Conservation (phyloP, 2,113 vertebrate genomes). For the Asarcornis scutulata region DNA sequence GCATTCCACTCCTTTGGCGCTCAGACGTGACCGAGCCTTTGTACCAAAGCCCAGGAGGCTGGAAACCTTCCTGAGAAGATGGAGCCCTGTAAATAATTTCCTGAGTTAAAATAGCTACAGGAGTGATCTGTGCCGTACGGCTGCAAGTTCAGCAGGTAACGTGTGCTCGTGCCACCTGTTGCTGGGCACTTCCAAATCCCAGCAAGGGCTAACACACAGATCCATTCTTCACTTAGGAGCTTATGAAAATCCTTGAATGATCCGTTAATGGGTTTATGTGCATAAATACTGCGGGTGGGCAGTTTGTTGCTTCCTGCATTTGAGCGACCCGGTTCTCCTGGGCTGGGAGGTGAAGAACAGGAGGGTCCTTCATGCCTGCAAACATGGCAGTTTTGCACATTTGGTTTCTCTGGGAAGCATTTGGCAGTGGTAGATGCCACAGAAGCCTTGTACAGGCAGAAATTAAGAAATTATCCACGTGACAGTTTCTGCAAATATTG, state of each 20-base stretch:
- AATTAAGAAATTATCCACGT: not conserved
- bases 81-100: conserved; percentile 66
- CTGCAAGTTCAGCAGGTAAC: not conserved
- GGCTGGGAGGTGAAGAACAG: not conserved
- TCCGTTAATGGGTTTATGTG: not conserved
- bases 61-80: conserved; percentile 57
- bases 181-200: not conserved
- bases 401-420: not conserved
- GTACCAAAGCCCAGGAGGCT: conserved; percentile 66
- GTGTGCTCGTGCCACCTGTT: not conserved
- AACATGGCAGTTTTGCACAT: not conserved
- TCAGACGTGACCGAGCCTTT: conserved; percentile 64
- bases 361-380: not conserved
- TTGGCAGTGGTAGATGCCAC: not conserved
- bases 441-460: not conserved
- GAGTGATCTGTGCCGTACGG: not conserved
- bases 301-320: not conserved
- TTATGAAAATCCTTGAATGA: not conserved
- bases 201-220: not conserved
- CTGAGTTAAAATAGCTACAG: conserved; percentile 43
- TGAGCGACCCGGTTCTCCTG: not conserved
- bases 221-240: not conserved
- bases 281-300: not conserved
- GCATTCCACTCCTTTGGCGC: conserved; percentile 42
- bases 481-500: not conserved